Evolutionary conservation across 2,888 invertebrate genomes (phyloP), one percentile per base, ranked within the genome.

Genomic region (Brachycybe producta): DNA sequence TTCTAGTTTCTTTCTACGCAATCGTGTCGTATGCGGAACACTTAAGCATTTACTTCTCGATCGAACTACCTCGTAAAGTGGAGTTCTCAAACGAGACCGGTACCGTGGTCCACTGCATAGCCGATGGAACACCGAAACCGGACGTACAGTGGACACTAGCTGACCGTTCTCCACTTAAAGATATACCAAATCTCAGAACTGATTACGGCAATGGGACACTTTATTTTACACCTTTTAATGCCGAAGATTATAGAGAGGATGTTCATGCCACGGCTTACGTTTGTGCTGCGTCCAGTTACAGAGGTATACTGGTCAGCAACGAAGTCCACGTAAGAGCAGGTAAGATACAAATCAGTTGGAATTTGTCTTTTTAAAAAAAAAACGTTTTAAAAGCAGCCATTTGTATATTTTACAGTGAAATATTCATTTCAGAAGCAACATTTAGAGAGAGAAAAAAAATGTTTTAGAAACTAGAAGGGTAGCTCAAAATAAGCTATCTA

Each of bases 81-180:
- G 41, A 41, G 13, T 49, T 49, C 23, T 49, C 49, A 13, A 49
- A 49, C 32, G 41, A 49, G 11, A 49, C 49, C 27, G 49, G 49
- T 8, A 30, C 49, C 2, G 38, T 17, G 0, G 34, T 49, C 30
- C 49, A 49, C n/a, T 49, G 49, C 15, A 19, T 24, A 3, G 49
- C 49, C 24, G 41, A 32, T 24, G 49, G 49, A 28, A 23, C n/a
- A 19, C 49, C 49, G 19, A 40, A 5, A 21, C 49, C 49, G 32
- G 34, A 49, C 15, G 41, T 49, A 19, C 17, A 39, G 21, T 49
- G 49, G 49, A 39, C 38, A 19, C 23, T 21, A 13, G 2, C 28
- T n/a, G 42, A 49, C 32, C 32, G 30, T 13, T 3, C 24, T 15
- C 42, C 49, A 2, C 23, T 49, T 28, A 19, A 21, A 13, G 30